A percentile compares a stretch with the other conserved stretches of the same genome.
phyloP scores from a whole-genome alignment of 2,888 invertebrate genomes.

The Thecocarcelia acutangulata region DNA sequence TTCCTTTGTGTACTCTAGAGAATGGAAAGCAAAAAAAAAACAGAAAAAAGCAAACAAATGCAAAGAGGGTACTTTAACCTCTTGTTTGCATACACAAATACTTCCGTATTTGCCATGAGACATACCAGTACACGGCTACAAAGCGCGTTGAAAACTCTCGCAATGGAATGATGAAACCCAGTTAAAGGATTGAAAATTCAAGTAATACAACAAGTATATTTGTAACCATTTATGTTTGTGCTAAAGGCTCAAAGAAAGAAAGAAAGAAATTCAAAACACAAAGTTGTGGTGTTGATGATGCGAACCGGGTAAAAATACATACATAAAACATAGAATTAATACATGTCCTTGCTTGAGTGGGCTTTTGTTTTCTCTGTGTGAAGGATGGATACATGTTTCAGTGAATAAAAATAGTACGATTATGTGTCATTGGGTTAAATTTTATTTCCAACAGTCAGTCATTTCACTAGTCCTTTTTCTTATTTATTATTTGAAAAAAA shows the following conservation, averaged over 20 bases:
- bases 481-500: neutral
- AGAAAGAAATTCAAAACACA: neutral
- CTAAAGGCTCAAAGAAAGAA: neutral
- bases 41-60: constrained; percentile 11
- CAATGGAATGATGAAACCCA: constrained; percentile 31
- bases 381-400: constrained; percentile 1
- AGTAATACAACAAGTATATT: neutral
- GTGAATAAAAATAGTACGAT: constrained; percentile 34
- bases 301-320: neutral
- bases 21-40: too few species aligned
- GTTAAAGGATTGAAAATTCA: constrained; percentile 19
- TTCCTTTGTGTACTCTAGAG: neutral
- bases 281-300: constrained; percentile 36
- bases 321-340: neutral
- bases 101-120: constrained; percentile 60
- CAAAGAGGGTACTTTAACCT: constrained; percentile 66
- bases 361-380: constrained; percentile 37
- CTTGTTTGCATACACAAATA: constrained; percentile 54
- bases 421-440: constrained; percentile 64
- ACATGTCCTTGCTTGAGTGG: constrained; percentile 54
- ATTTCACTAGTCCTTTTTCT: neutral
- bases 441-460: constrained; percentile 17
- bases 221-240: constrained; percentile 20
- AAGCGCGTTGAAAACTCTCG: constrained; percentile 10
- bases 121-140: neutral